Percentiles rank a stretch among this genome's conserved stretches.
Conservation (phyloP, 2,888 invertebrate species). For the Drosophila hawaiiensis region DNA sequence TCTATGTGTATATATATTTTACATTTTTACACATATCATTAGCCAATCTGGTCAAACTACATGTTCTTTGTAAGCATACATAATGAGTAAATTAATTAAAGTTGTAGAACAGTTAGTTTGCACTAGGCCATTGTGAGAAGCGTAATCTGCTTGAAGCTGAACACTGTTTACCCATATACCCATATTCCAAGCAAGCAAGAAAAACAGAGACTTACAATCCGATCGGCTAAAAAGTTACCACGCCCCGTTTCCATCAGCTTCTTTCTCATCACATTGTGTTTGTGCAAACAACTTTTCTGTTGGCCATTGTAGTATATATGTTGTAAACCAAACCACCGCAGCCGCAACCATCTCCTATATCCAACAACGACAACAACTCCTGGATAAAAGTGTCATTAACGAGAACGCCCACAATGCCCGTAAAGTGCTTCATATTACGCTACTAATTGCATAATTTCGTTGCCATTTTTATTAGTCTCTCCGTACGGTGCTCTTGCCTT, state of each 20-base stretch:
- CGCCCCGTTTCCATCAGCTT: constrained; percentile 35
- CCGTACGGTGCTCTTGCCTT: constrained; percentile 60
- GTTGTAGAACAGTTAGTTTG: constrained; percentile 1
- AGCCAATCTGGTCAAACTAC: background rate
- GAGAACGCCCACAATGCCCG: constrained; percentile 76
- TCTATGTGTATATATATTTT: background rate
- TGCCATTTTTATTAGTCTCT: constrained; percentile 74
- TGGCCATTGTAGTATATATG: constrained; percentile 45
- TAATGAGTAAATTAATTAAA: constrained; percentile 9
- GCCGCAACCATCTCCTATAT: background rate
- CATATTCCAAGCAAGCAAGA: background rate
- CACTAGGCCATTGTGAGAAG: background rate
- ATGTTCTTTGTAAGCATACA: constrained; percentile 10
- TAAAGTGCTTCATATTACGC: constrained; percentile 79
- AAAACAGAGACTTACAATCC: constrained; percentile 22
- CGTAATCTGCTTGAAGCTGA: constrained; percentile 1
- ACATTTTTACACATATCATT: background rate
- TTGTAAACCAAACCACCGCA: background rate
- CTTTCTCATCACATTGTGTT: constrained; percentile 20
- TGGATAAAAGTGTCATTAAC: constrained; percentile 65
- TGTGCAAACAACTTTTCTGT: constrained; percentile 33
- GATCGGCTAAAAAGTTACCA: constrained; percentile 34
- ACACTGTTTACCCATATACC: constrained; percentile 6
- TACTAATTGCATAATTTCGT: constrained; percentile 80
- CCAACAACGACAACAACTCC: constrained; percentile 6